Conservation (phyloP, 2,113 vertebrate genomes). For the Glaucidium brasilianum region DNA sequence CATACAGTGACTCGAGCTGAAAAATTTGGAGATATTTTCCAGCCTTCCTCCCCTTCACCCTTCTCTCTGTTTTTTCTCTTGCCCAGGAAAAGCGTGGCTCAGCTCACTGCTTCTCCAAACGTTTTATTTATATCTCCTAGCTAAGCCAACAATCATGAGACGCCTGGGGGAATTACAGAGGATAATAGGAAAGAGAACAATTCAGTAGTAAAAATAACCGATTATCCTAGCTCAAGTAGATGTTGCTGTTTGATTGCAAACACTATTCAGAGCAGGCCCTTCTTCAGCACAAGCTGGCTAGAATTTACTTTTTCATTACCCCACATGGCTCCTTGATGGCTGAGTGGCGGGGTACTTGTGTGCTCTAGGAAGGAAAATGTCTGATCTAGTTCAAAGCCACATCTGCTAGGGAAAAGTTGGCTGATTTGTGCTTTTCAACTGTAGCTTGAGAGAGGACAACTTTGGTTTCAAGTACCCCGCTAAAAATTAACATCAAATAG, state of each 20-base stretch:
- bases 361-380: neutral
- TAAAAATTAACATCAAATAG: neutral
- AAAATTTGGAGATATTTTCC: neutral
- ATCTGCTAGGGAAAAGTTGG: neutral
- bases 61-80: neutral
- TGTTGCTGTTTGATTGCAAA: neutral
- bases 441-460: neutral
- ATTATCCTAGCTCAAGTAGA: neutral
- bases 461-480: neutral
- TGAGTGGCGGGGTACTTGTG: neutral
- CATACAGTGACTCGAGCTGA: neutral
- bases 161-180: neutral
- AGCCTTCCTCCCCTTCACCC: neutral
- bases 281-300: neutral
- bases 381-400: neutral
- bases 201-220: neutral
- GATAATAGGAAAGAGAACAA: neutral
- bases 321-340: neutral
- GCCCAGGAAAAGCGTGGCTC: neutral
- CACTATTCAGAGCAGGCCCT: neutral
- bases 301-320: neutral
- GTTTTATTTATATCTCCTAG: neutral
- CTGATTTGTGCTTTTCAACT: neutral
- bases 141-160: neutral
- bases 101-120: neutral